phyloP scores from a whole-genome alignment of 2,888 invertebrate genomes.

The Melolontha melolontha region DNA sequence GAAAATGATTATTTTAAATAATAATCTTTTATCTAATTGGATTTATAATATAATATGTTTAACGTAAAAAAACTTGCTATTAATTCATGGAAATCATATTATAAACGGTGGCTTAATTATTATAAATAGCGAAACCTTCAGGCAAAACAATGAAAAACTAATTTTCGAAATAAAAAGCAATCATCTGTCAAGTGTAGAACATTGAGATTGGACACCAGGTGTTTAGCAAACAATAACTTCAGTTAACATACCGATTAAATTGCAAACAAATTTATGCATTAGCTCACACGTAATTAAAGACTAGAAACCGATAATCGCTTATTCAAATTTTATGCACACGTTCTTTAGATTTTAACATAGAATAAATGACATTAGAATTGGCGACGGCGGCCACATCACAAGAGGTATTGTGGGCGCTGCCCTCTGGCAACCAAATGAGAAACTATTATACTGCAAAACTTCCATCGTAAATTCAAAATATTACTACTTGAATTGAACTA shows the following conservation, averaged over 20 bases:
- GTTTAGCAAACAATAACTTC: slow-evolving; percentile 20
- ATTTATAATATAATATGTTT: too few relatives aligned
- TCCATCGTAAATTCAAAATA: slow-evolving; percentile 12
- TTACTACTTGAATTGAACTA: slow-evolving; percentile 23
- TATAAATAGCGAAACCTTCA: too few relatives aligned
- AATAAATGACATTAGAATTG: slow-evolving; percentile 28
- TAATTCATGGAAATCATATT: too few relatives aligned
- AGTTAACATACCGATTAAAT: neutral
- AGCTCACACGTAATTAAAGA: slow-evolving; percentile 34
- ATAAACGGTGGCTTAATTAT: too few relatives aligned
- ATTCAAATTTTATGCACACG: slow-evolving; percentile 38
- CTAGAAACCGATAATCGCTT: slow-evolving; percentile 27
- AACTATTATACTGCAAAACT: neutral
- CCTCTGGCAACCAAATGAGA: slow-evolving; percentile 4
- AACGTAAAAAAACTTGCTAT: too few relatives aligned
- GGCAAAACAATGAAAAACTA: too few relatives aligned
- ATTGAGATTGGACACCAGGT: slow-evolving; percentile 11
- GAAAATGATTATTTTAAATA: too few relatives aligned
- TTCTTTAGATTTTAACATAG: slow-evolving; percentile 1
- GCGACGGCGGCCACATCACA: slow-evolving; percentile 25
- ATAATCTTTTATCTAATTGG: too few relatives aligned
- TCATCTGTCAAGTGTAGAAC: neutral
- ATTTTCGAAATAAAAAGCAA: neutral
- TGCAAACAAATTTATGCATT: slow-evolving; percentile 1
- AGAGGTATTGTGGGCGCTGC: slow-evolving; percentile 9